Percentiles rank a stretch among this genome's conserved stretches.
These are phyloP conservation scores for Acanthornis magna DNA, from an alignment of 2,797 vertebrate species.

Conservation along the genomic window DNA sequence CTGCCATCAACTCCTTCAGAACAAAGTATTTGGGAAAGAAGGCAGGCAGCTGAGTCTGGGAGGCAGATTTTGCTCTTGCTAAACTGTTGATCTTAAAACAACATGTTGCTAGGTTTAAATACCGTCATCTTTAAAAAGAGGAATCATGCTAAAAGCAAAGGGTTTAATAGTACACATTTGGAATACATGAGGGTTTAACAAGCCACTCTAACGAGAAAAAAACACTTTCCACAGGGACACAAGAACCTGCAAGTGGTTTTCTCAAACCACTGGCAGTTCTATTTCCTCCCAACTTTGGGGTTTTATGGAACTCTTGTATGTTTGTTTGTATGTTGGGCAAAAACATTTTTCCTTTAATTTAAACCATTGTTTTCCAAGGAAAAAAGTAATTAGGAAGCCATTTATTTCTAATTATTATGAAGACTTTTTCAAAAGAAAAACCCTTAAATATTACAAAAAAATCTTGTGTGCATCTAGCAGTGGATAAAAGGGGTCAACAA, in stretches of 20 bases:
- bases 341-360: constrained; percentile 49
- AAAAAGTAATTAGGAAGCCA: constrained; percentile 25
- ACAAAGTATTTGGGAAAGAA: constrained; percentile 29
- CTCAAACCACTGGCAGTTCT: constrained; percentile 10
- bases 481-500: not conserved
- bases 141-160: constrained; percentile 1
- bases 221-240: not conserved
- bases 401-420: constrained; percentile 31
- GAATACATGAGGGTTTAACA: not conserved
- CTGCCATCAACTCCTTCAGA: constrained; percentile 47
- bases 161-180: not conserved
- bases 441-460: not conserved
- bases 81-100: constrained; percentile 35
- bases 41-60: constrained; percentile 4
- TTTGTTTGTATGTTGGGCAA: constrained; percentile 18
- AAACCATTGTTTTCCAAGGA: constrained; percentile 41
- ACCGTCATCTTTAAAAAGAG: not conserved
- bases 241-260: constrained; percentile 15
- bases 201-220: not conserved
- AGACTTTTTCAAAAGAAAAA: not conserved
- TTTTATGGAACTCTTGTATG: constrained; percentile 28
- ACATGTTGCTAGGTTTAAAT: constrained; percentile 15
- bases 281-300: not conserved
- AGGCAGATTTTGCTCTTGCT: constrained; percentile 25
- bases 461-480: not conserved